These are phyloP conservation scores for Brachionus calyciflorus DNA, from an alignment of 1,140 invertebrate genomes.

Conservation along the genomic window DNA sequence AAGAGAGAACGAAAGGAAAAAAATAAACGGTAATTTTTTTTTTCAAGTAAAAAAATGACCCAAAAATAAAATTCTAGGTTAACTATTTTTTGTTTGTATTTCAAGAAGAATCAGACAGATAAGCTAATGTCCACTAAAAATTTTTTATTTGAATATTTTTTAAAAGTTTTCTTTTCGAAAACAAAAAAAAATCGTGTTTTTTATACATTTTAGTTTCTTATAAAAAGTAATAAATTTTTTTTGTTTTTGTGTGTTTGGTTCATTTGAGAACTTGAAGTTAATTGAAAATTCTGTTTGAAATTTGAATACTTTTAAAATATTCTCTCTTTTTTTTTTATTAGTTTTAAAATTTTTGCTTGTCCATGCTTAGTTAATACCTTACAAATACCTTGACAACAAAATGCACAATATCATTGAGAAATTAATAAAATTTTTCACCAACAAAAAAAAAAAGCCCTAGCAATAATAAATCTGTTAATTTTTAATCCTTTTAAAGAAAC, in stretches of 20 bases:
- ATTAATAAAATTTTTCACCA: too few species aligned
- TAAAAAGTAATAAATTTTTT: constrained; percentile 31
- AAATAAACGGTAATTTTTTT: background rate
- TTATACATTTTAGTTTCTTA: constrained; percentile 3
- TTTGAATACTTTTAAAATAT: too few species aligned
- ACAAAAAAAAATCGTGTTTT: background rate
- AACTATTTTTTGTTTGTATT: constrained; percentile 13
- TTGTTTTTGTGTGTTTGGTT: constrained; percentile 31
- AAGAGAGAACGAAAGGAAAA: background rate
- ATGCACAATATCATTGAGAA: too few species aligned
- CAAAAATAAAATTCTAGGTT: background rate
- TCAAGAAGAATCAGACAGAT: constrained; percentile 22
- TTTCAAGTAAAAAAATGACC: background rate
- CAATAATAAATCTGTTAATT: too few species aligned
- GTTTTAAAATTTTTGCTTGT: constrained; percentile 32
- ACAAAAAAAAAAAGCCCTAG: too few species aligned
- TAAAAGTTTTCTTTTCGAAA: background rate
- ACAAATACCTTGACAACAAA: constrained; percentile 40
- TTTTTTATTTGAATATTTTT: background rate
- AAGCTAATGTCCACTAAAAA: background rate
- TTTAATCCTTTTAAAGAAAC: too few species aligned
- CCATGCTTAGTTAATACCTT: constrained; percentile 14
- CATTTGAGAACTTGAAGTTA: constrained; percentile 5
- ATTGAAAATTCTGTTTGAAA: too few species aligned
- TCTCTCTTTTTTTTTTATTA: too few species aligned